Base-by-base conservation (phyloP, 2,888 invertebrate species). In the Gnatocerus cornutus region DNA sequence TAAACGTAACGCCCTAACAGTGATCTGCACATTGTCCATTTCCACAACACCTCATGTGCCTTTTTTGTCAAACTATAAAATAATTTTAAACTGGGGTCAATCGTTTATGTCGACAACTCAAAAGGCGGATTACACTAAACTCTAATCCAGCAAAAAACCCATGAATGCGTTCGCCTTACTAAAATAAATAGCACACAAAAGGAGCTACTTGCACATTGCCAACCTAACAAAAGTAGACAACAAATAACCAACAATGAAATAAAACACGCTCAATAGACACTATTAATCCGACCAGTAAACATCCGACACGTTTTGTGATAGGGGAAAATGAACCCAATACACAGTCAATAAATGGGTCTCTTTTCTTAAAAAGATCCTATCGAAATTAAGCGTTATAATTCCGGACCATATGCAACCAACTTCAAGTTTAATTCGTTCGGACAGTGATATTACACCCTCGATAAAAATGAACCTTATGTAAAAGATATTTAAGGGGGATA, bases 241-340 rank as follows among this genome's bases (percentile, higher is more conserved):
- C 84, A 84, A 84, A 84, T 80, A 81, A 53, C 82, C 84, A 84
- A 85, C 85, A 85, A 84, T 84, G 83, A 83, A 84, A 84, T 84
- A 84, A 84, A 83, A 83, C 84, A 84, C 84, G 85, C 84, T 85
- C 85, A 84, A 85, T 85, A 84, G 85, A 85, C 82, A 84, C 78
- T 79, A 82, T 82, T 83, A 84, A 84, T 83, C 84, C 84, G 76
- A 81, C 82, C 82, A 79, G 79, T 81, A 83, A 83, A 84, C 83
- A 82, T 81, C 80, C 80, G 80, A 82, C 83, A 82, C 82, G 80
- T 83, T 72, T 62, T 64, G 52, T 53, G 65, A 46, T 68, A 71
- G 69, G 71, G 68, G 65, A 77, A 74, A 72, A 55, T 69, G 61
- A 55, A 39, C 78, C 72, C 71, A 69, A 76, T 66, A 52, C 12